These are phyloP conservation scores for Pongo pygmaeus DNA, from an alignment of 2,113 vertebrate genomes.

Conservation along the genomic window DNA sequence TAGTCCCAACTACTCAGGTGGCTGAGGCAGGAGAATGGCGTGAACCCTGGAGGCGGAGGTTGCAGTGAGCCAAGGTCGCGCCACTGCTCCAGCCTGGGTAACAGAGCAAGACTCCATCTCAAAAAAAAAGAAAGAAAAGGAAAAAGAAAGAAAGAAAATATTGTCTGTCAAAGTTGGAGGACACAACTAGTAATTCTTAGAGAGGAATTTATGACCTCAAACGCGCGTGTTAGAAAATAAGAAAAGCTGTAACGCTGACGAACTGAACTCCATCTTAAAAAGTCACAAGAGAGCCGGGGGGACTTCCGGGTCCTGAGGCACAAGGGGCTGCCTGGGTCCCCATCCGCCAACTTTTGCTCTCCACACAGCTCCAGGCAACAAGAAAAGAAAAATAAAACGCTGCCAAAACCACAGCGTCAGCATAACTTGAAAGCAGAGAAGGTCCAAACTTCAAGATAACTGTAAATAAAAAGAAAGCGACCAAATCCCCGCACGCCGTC, in stretches of 20 bases:
- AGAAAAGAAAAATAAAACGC: neutral
- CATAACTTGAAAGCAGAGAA: neutral
- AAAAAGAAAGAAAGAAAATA: neutral
- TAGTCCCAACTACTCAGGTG: no score
- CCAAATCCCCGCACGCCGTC: fast-evolving
- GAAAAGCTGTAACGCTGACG: neutral
- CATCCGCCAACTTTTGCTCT: neutral
- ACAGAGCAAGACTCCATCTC: no score
- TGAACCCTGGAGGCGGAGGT: no score
- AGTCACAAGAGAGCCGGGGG: neutral
- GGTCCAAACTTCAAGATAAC: neutral
- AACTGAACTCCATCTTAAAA: neutral
- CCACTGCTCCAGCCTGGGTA: no score
- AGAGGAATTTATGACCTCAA: neutral
- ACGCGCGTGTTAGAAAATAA: neutral
- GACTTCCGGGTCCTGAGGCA: neutral
- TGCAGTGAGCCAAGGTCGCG: no score
- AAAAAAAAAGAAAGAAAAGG: no score
- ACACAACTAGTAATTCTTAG: neutral
- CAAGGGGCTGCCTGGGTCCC: neutral
- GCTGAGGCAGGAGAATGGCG: no score
- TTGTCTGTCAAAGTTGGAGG: neutral
- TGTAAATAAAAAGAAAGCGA: neutral
- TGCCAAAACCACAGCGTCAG: neutral
- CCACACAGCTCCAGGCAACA: neutral